A percentile compares a stretch with the other conserved stretches of the same genome.
Conservation (phyloP, 2,113 vertebrate genomes). For the Notothenia coriiceps region DNA sequence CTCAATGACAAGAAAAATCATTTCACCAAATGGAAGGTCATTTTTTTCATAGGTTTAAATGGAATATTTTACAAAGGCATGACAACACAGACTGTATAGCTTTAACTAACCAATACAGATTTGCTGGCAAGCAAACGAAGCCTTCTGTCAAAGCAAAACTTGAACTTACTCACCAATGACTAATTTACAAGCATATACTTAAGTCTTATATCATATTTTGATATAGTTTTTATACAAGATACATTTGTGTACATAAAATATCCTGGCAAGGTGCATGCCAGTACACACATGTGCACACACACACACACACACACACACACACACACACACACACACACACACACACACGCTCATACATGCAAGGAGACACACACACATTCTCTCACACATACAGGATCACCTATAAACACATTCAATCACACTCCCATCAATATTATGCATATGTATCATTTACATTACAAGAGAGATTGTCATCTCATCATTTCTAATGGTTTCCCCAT, state of each 20-base stretch:
- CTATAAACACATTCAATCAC: constrained; percentile 73
- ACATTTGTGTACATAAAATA: constrained; percentile 86
- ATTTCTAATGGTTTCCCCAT: constrained; percentile 60
- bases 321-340: constrained; percentile 26
- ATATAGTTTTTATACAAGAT: constrained; percentile 86
- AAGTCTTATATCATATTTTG: constrained; percentile 87
- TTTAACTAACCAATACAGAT: constrained; percentile 86
- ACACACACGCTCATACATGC: constrained; percentile 60
- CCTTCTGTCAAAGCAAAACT: constrained; percentile 87
- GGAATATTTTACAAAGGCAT: constrained; percentile 89
- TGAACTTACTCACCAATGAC: constrained; percentile 84
- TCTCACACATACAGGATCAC: constrained; percentile 45
- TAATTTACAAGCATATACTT: constrained; percentile 93
- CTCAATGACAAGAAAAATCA: constrained; percentile 86
- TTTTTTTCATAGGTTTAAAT: constrained; percentile 85
- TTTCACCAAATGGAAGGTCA: constrained; percentile 84
- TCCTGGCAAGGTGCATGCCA: constrained; percentile 81
- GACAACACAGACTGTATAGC: constrained; percentile 87
- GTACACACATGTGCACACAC: constrained; percentile 71
- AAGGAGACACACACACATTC: constrained; percentile 38
- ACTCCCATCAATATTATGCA: constrained; percentile 76
- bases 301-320: constrained; percentile 38
- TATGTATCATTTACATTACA: constrained; percentile 80
- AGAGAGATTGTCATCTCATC: constrained; percentile 85
- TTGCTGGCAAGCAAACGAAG: constrained; percentile 87